Base-by-base conservation (phyloP, 2,797 vertebrate genomes). In the Gymnopithys bicolor region DNA sequence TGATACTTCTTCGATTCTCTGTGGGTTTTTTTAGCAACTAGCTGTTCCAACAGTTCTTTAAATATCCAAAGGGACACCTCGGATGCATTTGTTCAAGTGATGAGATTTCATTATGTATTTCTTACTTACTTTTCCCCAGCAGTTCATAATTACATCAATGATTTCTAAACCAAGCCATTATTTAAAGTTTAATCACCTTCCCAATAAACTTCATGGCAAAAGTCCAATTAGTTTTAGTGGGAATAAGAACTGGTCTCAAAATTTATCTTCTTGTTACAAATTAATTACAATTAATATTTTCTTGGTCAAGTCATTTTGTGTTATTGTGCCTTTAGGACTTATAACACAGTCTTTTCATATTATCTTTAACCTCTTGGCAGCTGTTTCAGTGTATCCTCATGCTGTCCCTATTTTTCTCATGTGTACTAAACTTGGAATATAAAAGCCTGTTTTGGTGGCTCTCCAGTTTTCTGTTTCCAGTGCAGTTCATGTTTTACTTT, bases 151-250 rank as follows among this genome's bases (percentile, higher is more conserved):
- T 96, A 88, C 80, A 88, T 82, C 45, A 41, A 19, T 22, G 37
- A 89, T 94, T 96, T 91, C 60, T 88, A 89, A 94, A 94, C 41
- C 37, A 84, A 96, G 43, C 5, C 30, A 41, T 93, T 94, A 93
- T 70, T 94, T 70, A 92, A 90, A 82, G 30, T 74, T 87, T 95
- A 94, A 93, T 96, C 49, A 22, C 46, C 30, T 91, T 91, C 52
- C 59, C 60, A 87, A 91, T 91, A 93, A 95, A 89, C 37, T 73
- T 70, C 15, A 74, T 63, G 83, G 93, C 89, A 94, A 30, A 81
- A 91, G 59, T 73, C 91, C 91, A 66, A 56, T 79, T 93, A 80
- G 45, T 79, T 91, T 79, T 86, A 82, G 16, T 77, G 41, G 76
- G 52, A 91, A 82, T 60, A 81, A 81, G 52, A 93, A 81, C 35